These are phyloP conservation scores for Candidula unifasciata DNA, from an alignment of 2,888 invertebrate genomes.

Conservation along the genomic window DNA sequence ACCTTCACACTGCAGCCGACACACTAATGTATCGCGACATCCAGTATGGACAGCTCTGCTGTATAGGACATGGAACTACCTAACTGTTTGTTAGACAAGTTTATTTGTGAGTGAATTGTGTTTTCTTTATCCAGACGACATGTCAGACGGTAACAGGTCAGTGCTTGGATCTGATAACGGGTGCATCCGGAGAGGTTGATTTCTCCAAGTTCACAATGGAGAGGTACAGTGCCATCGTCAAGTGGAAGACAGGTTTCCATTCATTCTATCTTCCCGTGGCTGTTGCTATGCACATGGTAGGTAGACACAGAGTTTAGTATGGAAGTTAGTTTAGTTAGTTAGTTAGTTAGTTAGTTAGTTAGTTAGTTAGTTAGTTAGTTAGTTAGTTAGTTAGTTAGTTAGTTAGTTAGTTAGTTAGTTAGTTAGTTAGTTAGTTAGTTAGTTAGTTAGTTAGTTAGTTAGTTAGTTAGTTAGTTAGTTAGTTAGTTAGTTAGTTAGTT, in stretches of 20 bases:
- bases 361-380: too few relatives aligned
- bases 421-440: too few relatives aligned
- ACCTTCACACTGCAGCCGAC: too few relatives aligned
- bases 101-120: background rate
- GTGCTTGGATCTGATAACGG: conserved; percentile 85
- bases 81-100: background rate
- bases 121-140: conserved; percentile 78
- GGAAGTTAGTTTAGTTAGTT: background rate
- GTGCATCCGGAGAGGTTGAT: conserved; percentile 79
- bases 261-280: conserved; percentile 95
- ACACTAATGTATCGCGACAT: too few relatives aligned
- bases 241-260: conserved; percentile 95
- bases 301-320: conserved; percentile 25
- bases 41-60: too few relatives aligned
- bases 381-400: too few relatives aligned
- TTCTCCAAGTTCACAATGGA: conserved; percentile 85
- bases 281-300: conserved; percentile 88
- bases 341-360: too few relatives aligned
- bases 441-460: too few relatives aligned
- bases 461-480: too few relatives aligned
- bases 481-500: too few relatives aligned
- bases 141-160: conserved; percentile 89
- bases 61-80: too few relatives aligned
- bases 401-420: too few relatives aligned
- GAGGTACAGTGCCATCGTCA: conserved; percentile 90